Evolutionary conservation across 1,140 invertebrate genomes (phyloP).

Genomic region (Drosophila parvula): DNA sequence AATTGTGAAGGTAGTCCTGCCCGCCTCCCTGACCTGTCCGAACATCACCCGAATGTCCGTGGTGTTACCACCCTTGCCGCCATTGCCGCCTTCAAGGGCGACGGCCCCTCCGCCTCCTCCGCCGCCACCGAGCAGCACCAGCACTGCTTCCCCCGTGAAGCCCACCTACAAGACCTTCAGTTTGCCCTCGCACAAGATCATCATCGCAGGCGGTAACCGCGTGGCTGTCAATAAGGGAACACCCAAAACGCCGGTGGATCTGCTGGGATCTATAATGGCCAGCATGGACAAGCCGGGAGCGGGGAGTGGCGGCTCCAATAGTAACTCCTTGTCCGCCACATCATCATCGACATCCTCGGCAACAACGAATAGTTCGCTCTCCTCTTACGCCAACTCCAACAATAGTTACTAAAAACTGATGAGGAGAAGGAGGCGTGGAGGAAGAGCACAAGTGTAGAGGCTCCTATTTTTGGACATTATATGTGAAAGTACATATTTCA

Average conservation of each 20-base stretch:
- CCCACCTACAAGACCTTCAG: conserved; percentile 75
- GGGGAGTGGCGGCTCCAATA: conserved; percentile 9
- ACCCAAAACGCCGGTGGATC: conserved; percentile 57
- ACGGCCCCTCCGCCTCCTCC: conserved; percentile 65
- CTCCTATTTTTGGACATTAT: conserved; percentile 41
- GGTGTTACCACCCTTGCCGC: conserved; percentile 66
- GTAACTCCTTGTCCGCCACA: conserved; percentile 26
- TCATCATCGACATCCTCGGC: conserved; percentile 32
- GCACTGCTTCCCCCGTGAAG: conserved; percentile 23
- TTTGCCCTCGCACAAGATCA: conserved; percentile 69
- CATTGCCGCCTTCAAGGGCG: conserved; percentile 36
- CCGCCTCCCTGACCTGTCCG: conserved; percentile 48
- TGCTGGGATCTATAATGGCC: conserved; percentile 83
- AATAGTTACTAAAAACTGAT: conserved; percentile 46
- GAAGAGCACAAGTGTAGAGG: conserved; percentile 54
- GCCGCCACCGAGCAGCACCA: conserved; percentile 56
- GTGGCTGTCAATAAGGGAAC: conserved; percentile 24
- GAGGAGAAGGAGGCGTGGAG: not conserved
- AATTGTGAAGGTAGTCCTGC: conserved; percentile 65
- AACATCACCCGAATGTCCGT: conserved; percentile 53
- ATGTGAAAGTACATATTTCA: conserved; percentile 23
- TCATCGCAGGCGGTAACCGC: conserved; percentile 44
- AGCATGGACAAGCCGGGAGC: conserved; percentile 76
- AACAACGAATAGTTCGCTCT: conserved; percentile 58
- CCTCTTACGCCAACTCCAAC: conserved; percentile 62